Conservation (phyloP, 2,113 vertebrate genomes). For the Tachuris rubrigastra region DNA sequence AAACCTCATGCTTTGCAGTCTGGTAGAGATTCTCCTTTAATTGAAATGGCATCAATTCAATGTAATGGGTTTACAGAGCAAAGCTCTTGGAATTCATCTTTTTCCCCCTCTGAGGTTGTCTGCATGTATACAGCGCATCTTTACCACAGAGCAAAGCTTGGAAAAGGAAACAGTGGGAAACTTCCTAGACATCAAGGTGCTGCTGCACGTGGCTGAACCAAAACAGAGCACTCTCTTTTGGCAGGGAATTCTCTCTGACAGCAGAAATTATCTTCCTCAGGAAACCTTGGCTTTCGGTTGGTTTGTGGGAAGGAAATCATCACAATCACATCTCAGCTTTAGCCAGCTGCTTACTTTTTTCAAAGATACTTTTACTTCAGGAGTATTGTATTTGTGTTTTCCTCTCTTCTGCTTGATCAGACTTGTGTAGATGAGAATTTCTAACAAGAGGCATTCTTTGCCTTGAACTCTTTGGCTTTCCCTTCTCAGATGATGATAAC, state of each 20-base stretch:
- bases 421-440: neutral
- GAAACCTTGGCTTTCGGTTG: neutral
- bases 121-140: neutral
- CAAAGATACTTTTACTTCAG: neutral
- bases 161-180: neutral
- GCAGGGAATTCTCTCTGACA: neutral
- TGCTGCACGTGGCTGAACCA: neutral
- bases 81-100: neutral
- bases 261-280: neutral
- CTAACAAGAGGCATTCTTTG: neutral
- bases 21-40: constrained; percentile 1
- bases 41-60: neutral
- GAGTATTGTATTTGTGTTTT: neutral
- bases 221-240: neutral
- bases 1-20: neutral
- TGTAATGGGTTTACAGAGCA: neutral
- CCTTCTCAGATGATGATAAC: neutral
- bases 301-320: neutral
- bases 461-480: neutral
- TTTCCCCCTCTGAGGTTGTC: neutral
- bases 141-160: neutral
- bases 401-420: neutral
- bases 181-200: neutral
- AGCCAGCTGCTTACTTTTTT: neutral
- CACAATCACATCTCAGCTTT: neutral